Conservation (phyloP, 2,797 vertebrate species). For the Tapirus indicus region DNA sequence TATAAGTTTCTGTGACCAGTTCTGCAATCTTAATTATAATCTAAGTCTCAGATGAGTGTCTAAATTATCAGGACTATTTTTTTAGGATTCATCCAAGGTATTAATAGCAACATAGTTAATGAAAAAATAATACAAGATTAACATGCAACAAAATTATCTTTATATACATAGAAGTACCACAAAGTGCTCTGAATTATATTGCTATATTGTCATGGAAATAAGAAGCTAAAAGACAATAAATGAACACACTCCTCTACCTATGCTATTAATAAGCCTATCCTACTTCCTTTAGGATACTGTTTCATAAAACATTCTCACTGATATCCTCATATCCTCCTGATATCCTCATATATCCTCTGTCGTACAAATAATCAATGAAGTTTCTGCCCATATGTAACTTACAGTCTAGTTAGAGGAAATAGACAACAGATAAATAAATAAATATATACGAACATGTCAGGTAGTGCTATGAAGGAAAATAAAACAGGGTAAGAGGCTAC, state of each 20-base stretch:
- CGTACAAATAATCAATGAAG: not conserved
- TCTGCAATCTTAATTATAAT: constrained; percentile 42
- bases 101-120: constrained; percentile 57
- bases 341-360: not conserved
- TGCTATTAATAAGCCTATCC: constrained; percentile 21
- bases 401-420: constrained; percentile 16
- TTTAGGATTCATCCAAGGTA: not conserved
- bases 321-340: not conserved
- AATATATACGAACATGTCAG: not conserved
- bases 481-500: not conserved
- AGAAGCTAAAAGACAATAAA: not conserved
- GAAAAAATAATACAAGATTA: constrained; percentile 7
- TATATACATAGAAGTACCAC: not conserved
- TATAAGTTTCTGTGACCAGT: not conserved
- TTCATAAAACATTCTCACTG: constrained; percentile 34
- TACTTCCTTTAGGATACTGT: constrained; percentile 17
- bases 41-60: not conserved
- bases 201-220: constrained; percentile 22
- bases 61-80: not conserved
- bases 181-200: constrained; percentile 21
- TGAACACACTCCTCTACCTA: not conserved
- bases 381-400: not conserved
- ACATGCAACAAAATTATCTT: constrained; percentile 35
- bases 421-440: not conserved
- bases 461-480: constrained; percentile 10